Base-by-base conservation (phyloP, 2,113 vertebrate genomes). In the Bos indicus region DNA sequence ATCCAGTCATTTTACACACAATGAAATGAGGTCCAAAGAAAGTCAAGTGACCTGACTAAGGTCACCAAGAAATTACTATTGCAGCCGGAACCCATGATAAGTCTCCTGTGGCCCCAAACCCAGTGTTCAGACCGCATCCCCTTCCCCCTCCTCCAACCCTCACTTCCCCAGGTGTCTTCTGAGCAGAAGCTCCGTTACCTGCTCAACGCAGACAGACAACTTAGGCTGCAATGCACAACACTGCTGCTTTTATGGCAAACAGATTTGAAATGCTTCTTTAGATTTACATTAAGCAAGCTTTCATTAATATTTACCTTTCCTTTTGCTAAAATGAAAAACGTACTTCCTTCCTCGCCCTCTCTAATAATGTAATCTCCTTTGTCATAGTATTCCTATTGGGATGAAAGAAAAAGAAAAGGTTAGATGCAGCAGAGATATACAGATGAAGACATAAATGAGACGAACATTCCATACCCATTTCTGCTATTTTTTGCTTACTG, bases 311-410 rank as follows among this genome's bases (percentile, higher is more conserved):
- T 98, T 98, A 99, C 99, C 99, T 99, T 99, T 98, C 99, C 99
- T 99, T 99, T 99, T 84, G 99, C 99, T 98, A 99, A 99, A 87
- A 99, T 99, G 97, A 99, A 99, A 98, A 99, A 99, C 2, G 99
- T 99, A 93, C 99, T 99, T 88, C 99, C 99, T 98, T 99, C 99
- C 95, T 99, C 99, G 25, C 99, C 99, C 97, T 99, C 99, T 90
- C 99, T 99, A 89, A 99, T 99, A 90, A 99, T 99, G 51, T 99
- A 99, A 97, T 99, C 99, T n/a, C 99, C 99, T 97, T 99, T 99
- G 98, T 99, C 99, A 98, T 99, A 99, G 97, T 99, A 99, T 96
- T 99, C 99, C 99, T 99, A 74, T 95, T 67, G 91, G 54, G 16
- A 90, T 15, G 14, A 95, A 67, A 96, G 30, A 56, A 36, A 96